A percentile compares a stretch with the other conserved stretches of the same genome.
Conservation (phyloP, 2,888 invertebrate species). For the Copidosoma aretas region DNA sequence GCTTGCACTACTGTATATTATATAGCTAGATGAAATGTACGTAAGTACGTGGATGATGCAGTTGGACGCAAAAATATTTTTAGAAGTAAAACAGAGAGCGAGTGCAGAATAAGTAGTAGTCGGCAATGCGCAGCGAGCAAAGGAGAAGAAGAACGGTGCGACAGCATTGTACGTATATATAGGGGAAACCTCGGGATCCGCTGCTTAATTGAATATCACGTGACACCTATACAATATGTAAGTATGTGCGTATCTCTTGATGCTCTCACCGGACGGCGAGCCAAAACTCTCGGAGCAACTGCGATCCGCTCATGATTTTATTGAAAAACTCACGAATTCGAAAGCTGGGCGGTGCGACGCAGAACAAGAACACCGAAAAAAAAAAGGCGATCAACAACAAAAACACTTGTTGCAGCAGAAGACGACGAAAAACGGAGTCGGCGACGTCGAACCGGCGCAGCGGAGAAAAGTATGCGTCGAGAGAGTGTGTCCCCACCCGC, state of each 20-base stretch:
- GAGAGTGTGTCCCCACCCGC: neutral
- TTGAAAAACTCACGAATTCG: too few relatives aligned
- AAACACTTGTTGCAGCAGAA: constrained; percentile 33
- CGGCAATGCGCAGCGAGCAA: neutral
- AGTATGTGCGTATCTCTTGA: too few relatives aligned
- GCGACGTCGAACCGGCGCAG: neutral
- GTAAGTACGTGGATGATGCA: too few relatives aligned
- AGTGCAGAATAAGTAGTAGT: neutral
- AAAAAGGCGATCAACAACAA: neutral
- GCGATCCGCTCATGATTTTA: neutral
- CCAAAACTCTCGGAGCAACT: constrained; percentile 13
- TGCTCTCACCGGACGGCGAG: constrained; percentile 25
- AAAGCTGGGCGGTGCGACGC: too few relatives aligned
- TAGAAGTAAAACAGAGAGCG: constrained; percentile 6
- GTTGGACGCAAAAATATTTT: constrained; percentile 20
- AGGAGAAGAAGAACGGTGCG: too few relatives aligned
- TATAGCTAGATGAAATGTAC: neutral
- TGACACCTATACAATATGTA: constrained; percentile 22
- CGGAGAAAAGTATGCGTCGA: neutral
- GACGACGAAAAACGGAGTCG: neutral
- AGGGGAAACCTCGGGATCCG: neutral
- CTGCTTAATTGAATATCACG: constrained; percentile 37
- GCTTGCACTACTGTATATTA: too few relatives aligned
- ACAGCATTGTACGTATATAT: too few relatives aligned
- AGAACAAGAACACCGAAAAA: too few relatives aligned